Evolutionary conservation across 2,888 invertebrate genomes (phyloP).

Genomic region (Dicyrtoma fusca): DNA sequence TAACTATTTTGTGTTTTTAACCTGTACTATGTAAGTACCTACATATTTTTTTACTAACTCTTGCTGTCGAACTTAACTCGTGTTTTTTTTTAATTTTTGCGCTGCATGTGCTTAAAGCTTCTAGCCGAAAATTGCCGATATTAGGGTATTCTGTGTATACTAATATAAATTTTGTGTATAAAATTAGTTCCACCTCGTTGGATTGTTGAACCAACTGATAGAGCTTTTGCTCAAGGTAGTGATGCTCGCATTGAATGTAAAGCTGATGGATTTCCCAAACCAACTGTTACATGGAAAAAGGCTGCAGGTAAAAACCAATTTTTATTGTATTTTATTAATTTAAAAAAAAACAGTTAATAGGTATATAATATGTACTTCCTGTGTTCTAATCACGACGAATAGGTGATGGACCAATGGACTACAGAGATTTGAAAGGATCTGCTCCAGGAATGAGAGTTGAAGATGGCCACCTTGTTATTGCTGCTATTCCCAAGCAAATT

Average conservation of each 20-base stretch:
- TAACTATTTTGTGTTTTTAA: too few species aligned
- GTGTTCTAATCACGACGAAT: too few species aligned
- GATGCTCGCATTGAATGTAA: constrained; percentile 94
- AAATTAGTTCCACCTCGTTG: constrained; percentile 86
- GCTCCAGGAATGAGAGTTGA: constrained; percentile 89
- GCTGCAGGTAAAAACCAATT: constrained; percentile 74
- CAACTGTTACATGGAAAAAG: constrained; percentile 92
- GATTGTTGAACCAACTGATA: constrained; percentile 93
- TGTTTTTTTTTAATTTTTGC: constrained; percentile 19
- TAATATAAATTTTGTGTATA: constrained; percentile 47
- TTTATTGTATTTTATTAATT: not conserved
- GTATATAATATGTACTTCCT: too few species aligned
- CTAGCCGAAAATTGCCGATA: constrained; percentile 38
- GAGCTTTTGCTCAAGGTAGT: constrained; percentile 92
- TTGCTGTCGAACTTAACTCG: constrained; percentile 1
- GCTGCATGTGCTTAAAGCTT: constrained; percentile 54
- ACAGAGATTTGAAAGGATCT: constrained; percentile 87
- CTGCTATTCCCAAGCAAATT: constrained; percentile 88
- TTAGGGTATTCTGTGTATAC: constrained; percentile 29
- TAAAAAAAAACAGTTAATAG: too few species aligned
- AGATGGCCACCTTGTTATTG: constrained; percentile 88
- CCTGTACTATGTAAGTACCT: too few species aligned
- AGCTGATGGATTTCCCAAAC: constrained; percentile 94
- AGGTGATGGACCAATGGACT: constrained; percentile 91
- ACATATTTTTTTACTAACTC: not conserved